Evolutionary conservation across 1,140 invertebrate genomes (phyloP).

Genomic region (Drosophila nebulosa): DNA sequence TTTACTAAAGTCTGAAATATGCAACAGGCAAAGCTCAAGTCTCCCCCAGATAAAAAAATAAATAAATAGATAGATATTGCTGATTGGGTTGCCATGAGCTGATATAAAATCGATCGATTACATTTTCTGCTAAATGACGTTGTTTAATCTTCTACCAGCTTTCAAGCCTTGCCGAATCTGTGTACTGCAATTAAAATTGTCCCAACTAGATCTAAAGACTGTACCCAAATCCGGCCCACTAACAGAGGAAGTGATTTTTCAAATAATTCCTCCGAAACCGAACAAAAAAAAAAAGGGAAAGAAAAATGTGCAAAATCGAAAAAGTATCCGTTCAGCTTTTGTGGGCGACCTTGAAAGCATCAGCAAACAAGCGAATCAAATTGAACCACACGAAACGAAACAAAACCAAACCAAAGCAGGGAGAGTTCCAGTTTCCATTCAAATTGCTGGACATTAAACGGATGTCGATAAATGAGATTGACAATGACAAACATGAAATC

Average conservation of each 20-base stretch:
- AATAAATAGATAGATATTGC: no score
- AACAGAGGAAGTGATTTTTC: neutral
- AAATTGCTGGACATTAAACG: slow-evolving; percentile 69
- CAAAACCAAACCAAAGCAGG: slow-evolving; percentile 7
- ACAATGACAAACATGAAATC: slow-evolving; percentile 77
- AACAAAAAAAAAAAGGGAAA: neutral
- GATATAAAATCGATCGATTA: no score
- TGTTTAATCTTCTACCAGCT: neutral
- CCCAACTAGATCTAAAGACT: neutral
- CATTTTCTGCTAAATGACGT: no score
- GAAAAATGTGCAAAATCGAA: neutral
- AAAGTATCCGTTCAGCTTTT: slow-evolving; percentile 17
- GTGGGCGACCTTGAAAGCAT: slow-evolving; percentile 45
- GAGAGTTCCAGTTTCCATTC: slow-evolving; percentile 42
- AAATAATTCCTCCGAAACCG: neutral
- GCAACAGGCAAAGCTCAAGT: no score
- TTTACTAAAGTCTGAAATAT: no score
- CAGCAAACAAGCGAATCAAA: slow-evolving; percentile 16
- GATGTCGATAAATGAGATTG: slow-evolving; percentile 76
- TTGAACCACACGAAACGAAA: neutral
- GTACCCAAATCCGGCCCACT: neutral
- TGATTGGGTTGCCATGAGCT: no score
- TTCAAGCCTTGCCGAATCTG: neutral
- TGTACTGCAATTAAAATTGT: neutral
- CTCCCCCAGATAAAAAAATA: no score